These are phyloP conservation scores for Aphrophora alni DNA, from an alignment of 2,888 invertebrate species.

Conservation along the genomic window DNA sequence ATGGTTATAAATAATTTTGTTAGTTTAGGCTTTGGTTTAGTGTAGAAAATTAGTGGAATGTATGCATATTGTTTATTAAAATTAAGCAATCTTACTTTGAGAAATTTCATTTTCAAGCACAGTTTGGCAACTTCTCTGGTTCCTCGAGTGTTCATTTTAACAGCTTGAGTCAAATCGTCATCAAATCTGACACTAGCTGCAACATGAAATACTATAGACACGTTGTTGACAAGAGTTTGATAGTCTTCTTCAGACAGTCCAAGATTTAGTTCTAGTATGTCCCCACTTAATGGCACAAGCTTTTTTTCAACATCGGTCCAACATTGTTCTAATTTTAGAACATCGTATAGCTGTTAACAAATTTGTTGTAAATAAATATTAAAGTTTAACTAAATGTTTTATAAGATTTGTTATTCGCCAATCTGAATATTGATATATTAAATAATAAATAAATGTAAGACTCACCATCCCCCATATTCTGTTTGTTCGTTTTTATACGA, in stretches of 20 bases:
- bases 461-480: too few species aligned
- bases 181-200: slow-evolving; percentile 53
- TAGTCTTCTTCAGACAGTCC: slow-evolving; percentile 62
- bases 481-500: too few species aligned
- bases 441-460: too few species aligned
- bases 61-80: too few species aligned
- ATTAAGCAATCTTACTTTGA: slow-evolving; percentile 59
- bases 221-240: slow-evolving; percentile 39
- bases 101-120: slow-evolving; percentile 60
- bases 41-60: too few species aligned
- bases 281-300: slow-evolving; percentile 69
- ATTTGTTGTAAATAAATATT: too few species aligned
- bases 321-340: background rate
- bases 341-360: background rate
- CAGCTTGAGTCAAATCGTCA: slow-evolving; percentile 55
- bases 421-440: too few species aligned
- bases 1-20: too few species aligned
- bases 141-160: slow-evolving; percentile 67
- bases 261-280: slow-evolving; percentile 64
- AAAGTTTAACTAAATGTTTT: too few species aligned
- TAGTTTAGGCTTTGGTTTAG: too few species aligned
- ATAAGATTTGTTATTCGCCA: too few species aligned
- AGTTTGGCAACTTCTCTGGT: slow-evolving; percentile 63
- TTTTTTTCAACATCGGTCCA: slow-evolving; percentile 60
- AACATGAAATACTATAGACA: slow-evolving; percentile 51